Base-by-base conservation (phyloP, 92 coral and sea anemone species). In the Montipora capitata region DNA sequence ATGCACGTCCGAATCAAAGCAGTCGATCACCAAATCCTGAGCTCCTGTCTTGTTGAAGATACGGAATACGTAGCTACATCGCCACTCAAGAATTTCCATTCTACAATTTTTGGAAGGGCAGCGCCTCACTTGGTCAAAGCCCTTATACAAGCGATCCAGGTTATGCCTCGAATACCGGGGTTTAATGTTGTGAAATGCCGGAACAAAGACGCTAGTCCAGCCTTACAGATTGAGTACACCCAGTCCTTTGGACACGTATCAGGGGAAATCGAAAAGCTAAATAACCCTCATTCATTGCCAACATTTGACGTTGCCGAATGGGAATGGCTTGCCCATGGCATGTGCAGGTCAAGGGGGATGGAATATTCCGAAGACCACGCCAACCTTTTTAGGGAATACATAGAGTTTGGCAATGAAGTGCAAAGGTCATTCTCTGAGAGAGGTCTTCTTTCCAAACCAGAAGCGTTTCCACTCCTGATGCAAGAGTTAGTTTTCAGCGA, bases 1-100 rank as follows among this genome's bases (percentile, higher is more conserved):
- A 74, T 83, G 67, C 89, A 68, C 79, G 91, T 91, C 10, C 80
- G 88, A 52, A 91, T 94, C 82, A 67, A 87, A 48, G 96, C 93
- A 1, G 62, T 10, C 58, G 83, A 76, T 12, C 94, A 91, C 45
- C 87, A 91, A 0, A 84, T 91, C 2, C 79, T 91, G 14, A 62
- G 79, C 18, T 78, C 90, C 78, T 91, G 93, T 70, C 72, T 94
- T 38, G 69, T 54, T 40, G 75, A 81, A 65, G 88, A 79, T 54
- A 80, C 89, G 18, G 6, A 69, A 7, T 94, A 76, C 77, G 90
- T 94, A 52, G 91, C 93, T 13, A 49, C 91, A 51, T 64, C 93
- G 12, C 68, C 93, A 13, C 71, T 94, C 10, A 91, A 82, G 74
- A 79, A 42, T 40, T 91, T 94, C 49, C 91, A 91, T 45, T 77